Evolutionary conservation across 2,888 invertebrate species (phyloP).

Genomic region (Melitaea athalia): DNA sequence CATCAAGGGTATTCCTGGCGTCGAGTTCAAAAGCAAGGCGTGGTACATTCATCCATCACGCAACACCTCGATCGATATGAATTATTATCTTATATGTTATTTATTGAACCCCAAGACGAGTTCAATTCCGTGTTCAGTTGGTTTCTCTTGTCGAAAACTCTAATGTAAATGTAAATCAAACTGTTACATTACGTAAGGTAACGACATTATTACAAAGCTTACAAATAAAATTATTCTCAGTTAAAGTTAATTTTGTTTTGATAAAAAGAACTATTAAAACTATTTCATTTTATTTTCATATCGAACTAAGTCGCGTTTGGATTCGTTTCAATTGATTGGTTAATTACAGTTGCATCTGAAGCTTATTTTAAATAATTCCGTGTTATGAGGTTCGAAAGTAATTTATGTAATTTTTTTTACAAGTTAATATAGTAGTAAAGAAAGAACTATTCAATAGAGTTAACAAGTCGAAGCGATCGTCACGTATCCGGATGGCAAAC

Average conservation of each 20-base stretch:
- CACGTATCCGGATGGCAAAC: slow-evolving; percentile 34
- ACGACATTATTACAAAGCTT: slow-evolving; percentile 5
- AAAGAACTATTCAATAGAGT: not conserved
- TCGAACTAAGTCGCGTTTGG: not conserved
- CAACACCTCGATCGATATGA: slow-evolving; percentile 48
- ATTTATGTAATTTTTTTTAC: not conserved
- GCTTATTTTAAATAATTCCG: not conserved
- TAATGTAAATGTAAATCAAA: slow-evolving; percentile 46
- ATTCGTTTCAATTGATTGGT: not conserved
- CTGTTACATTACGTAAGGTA: slow-evolving; percentile 33
- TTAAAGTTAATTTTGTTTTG: not conserved
- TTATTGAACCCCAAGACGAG: slow-evolving; percentile 54
- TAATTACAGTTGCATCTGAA: not conserved
- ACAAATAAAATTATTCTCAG: not conserved
- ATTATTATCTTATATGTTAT: slow-evolving; percentile 63
- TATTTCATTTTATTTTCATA: slow-evolving; percentile 1
- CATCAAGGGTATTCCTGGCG: slow-evolving; percentile 6
- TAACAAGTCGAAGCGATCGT: slow-evolving; percentile 17
- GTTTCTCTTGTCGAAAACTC: slow-evolving; percentile 63
- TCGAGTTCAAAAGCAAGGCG: slow-evolving; percentile 28
- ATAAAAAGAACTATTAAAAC: not conserved
- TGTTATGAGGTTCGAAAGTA: slow-evolving; percentile 1
- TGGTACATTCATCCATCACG: slow-evolving; percentile 42
- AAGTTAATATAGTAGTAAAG: not conserved
- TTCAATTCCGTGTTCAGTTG: slow-evolving; percentile 59